Conservation (phyloP, 2,113 vertebrate species). For the Stigmatopora argus region DNA sequence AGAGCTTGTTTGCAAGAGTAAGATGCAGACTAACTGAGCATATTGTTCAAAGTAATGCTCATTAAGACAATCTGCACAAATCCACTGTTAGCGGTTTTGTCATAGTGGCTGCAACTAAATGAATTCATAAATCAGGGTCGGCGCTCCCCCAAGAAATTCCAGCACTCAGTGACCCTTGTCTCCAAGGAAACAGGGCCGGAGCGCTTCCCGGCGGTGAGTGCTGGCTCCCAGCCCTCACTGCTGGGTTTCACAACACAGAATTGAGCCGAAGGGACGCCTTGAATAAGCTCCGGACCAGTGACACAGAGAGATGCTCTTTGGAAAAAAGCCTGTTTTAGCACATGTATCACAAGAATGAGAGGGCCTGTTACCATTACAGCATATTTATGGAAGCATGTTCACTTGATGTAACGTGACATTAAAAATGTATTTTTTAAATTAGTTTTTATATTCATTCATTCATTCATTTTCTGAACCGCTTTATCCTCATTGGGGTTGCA, state of each 20-base stretch:
- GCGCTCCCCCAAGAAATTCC: conserved; percentile 61
- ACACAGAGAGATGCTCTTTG: conserved; percentile 40
- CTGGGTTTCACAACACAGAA: conserved; percentile 31
- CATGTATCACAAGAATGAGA: conserved; percentile 14
- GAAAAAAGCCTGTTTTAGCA: conserved; percentile 14
- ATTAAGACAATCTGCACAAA: conserved; percentile 42
- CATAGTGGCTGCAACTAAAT: conserved; percentile 51
- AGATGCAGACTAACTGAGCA: conserved; percentile 30
- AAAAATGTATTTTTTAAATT: no score
- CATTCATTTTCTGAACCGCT: no score
- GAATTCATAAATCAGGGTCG: conserved; percentile 72
- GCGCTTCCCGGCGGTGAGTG: conserved; percentile 26
- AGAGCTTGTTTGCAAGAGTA: conserved; percentile 38
- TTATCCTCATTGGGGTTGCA: no score
- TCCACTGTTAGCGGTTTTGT: conserved; percentile 43
- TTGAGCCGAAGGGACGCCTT: conserved; percentile 43
- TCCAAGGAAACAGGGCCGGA: conserved; percentile 56
- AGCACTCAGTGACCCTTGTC: conserved; percentile 53
- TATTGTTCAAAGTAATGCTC: conserved; percentile 36
- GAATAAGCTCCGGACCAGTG: conserved; percentile 24
- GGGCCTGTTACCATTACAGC: conserved; percentile 16
- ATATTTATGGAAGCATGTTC: background rate
- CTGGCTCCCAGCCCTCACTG: conserved; percentile 38
- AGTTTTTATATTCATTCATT: no score
- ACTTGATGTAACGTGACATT: background rate